These are phyloP conservation scores for Geophilus truncorum DNA, from an alignment of 2,888 invertebrate species.

Conservation along the genomic window DNA sequence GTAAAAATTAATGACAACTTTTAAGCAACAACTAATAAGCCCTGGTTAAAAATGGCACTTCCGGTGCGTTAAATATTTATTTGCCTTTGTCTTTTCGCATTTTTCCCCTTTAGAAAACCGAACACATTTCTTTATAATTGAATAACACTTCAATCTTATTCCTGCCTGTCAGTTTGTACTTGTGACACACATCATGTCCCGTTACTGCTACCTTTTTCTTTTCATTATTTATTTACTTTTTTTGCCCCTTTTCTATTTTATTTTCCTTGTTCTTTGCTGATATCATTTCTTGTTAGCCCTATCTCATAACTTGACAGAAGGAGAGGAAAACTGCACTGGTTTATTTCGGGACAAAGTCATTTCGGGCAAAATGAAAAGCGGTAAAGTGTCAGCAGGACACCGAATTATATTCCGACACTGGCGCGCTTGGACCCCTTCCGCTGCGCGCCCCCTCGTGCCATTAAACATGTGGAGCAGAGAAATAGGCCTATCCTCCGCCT, in stretches of 20 bases:
- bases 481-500: neutral
- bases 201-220: neutral
- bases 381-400: slow-evolving; percentile 10
- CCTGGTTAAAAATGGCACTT: too few relatives aligned
- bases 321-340: neutral
- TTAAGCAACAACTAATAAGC: too few relatives aligned
- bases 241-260: neutral
- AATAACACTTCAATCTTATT: slow-evolving; percentile 3
- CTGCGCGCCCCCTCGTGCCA: neutral
- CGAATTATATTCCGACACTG: neutral
- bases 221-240: neutral
- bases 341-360: slow-evolving; percentile 10
- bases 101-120: too few relatives aligned
- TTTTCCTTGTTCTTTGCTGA: slow-evolving; percentile 2
- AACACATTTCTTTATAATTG: neutral
- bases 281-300: slow-evolving; percentile 3
- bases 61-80: too few relatives aligned
- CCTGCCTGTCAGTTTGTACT: neutral
- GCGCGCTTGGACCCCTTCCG: neutral
- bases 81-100: too few relatives aligned
- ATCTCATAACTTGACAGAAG: slow-evolving; percentile 4
- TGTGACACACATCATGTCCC: neutral
- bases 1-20: too few relatives aligned
- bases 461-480: neutral
- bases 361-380: neutral